Conservation (phyloP, 2,797 vertebrate genomes). For the Schizothorax lantsangensis region DNA sequence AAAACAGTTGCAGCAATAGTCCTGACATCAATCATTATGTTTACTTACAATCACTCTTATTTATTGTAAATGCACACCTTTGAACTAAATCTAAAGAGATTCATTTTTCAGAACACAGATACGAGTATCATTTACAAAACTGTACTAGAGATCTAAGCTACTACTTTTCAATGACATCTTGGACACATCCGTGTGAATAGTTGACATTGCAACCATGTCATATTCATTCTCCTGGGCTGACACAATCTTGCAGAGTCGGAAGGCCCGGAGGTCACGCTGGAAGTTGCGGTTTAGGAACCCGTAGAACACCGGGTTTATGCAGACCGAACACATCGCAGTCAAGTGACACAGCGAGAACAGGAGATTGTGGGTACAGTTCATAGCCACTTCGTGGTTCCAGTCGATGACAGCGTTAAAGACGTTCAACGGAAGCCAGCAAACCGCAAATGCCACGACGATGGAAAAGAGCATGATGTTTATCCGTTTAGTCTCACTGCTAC, state of each 20-base stretch:
- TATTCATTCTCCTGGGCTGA: slow-evolving; percentile 84
- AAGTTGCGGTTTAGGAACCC: slow-evolving; percentile 91
- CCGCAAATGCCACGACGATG: slow-evolving; percentile 85
- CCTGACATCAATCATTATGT: neutral
- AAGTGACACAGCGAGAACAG: slow-evolving; percentile 87
- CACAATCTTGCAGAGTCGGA: slow-evolving; percentile 83
- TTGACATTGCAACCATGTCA: slow-evolving; percentile 90
- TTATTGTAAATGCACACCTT: slow-evolving; percentile 18
- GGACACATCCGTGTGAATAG: slow-evolving; percentile 87
- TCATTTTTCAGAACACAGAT: slow-evolving; percentile 11
- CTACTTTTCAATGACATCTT: slow-evolving; percentile 85
- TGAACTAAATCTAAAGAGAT: neutral
- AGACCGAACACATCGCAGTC: slow-evolving; percentile 87
- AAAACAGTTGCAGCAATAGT: neutral
- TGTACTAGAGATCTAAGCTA: slow-evolving; percentile 71
- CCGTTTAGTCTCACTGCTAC: slow-evolving; percentile 83
- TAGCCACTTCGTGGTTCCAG: slow-evolving; percentile 85
- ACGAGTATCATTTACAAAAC: neutral
- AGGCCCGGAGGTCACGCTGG: slow-evolving; percentile 85
- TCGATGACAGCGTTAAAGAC: slow-evolving; percentile 87
- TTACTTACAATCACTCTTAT: slow-evolving; percentile 1
- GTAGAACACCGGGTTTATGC: slow-evolving; percentile 88
- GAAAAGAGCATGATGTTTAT: slow-evolving; percentile 88
- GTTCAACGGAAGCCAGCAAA: slow-evolving; percentile 89
- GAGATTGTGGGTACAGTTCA: slow-evolving; percentile 85